A percentile compares a stretch with the other conserved stretches of the same genome.
phyloP scores from a whole-genome alignment of 2,888 invertebrate genomes.

The Eurois occulta region DNA sequence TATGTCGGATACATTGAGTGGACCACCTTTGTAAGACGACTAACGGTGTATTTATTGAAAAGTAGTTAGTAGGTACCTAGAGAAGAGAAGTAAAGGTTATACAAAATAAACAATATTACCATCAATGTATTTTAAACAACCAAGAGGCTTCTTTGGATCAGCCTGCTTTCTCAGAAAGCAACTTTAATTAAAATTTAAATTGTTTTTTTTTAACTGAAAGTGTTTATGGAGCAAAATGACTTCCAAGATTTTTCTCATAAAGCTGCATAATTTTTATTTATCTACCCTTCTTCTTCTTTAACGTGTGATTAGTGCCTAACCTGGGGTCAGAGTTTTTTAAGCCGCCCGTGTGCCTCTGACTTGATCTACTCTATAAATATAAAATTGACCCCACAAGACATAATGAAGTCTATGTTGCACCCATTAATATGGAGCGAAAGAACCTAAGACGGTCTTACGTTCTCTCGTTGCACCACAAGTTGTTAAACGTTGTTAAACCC shows the following conservation, averaged over 20 bases:
- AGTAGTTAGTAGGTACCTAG: neutral
- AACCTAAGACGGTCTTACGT: no score
- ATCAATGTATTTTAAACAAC: neutral
- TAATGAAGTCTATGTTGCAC: neutral
- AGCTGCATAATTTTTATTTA: neutral
- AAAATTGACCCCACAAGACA: neutral
- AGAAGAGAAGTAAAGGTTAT: neutral
- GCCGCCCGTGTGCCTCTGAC: no score
- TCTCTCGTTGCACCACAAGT: neutral
- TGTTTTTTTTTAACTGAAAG: neutral
- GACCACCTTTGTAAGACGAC: no score
- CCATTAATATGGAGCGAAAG: neutral
- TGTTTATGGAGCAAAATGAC: neutral
- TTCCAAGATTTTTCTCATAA: neutral
- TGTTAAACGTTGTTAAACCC: neutral
- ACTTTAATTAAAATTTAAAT: conserved; percentile 9
- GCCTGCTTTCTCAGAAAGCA: neutral
- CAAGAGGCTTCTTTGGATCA: neutral
- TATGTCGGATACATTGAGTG: no score
- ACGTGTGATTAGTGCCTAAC: no score
- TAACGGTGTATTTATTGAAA: no score
- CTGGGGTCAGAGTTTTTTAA: no score
- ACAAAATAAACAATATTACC: neutral
- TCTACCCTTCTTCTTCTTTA: neutral
- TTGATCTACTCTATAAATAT: neutral